phyloP scores from a whole-genome alignment of 1,140 invertebrate genomes.

The Varroa destructor region DNA sequence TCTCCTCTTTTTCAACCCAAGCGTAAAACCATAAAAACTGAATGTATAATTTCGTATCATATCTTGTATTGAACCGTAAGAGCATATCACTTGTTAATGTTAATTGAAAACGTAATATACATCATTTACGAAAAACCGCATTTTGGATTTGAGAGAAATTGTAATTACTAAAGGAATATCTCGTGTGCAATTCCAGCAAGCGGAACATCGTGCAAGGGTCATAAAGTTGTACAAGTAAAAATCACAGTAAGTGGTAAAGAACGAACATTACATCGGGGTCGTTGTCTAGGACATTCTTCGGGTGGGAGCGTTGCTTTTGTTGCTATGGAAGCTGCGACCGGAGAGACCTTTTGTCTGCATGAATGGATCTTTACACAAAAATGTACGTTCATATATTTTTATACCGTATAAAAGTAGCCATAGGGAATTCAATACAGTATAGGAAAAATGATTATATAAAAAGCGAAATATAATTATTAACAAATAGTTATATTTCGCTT shows the following conservation, averaged over 20 bases:
- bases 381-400: slow-evolving; percentile 34
- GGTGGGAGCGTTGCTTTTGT: slow-evolving; percentile 54
- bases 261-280: slow-evolving; percentile 28
- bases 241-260: slow-evolving; percentile 31
- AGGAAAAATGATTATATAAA: no score
- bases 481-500: no score
- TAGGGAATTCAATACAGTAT: slow-evolving; percentile 43
- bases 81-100: no score
- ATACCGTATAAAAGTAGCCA: slow-evolving; percentile 39
- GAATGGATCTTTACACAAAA: slow-evolving; percentile 54
- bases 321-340: slow-evolving; percentile 52
- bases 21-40: no score
- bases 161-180: no score
- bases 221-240: slow-evolving; percentile 30
- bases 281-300: slow-evolving; percentile 47
- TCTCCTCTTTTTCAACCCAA: no score
- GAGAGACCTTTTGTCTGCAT: slow-evolving; percentile 52
- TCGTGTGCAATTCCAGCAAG: slow-evolving; percentile 11
- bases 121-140: no score
- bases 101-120: no score
- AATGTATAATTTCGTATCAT: no score
- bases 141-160: no score
- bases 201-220: slow-evolving; percentile 3
- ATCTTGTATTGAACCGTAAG: no score
- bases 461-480: no score